Evolutionary conservation across 2,888 invertebrate genomes (phyloP).

Genomic region (Smittia aterrima): DNA sequence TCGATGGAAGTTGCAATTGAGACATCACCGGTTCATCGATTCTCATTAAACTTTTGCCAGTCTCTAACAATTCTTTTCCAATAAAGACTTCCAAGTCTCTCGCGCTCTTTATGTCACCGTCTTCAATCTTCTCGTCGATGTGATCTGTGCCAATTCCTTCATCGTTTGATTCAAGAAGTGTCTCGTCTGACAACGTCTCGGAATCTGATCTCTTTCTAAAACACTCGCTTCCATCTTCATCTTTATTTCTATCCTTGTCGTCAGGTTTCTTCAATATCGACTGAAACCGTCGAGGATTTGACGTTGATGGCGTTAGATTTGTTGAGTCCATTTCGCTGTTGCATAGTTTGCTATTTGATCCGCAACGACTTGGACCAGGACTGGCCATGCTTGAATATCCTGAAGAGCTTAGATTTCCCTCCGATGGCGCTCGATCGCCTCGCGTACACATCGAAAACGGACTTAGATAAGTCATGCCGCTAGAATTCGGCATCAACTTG

Average conservation of each 20-base stretch:
- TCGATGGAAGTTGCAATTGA: slow-evolving; percentile 61
- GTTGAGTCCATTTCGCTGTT: slow-evolving; percentile 62
- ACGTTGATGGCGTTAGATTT: slow-evolving; percentile 49
- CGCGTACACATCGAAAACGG: slow-evolving; percentile 73
- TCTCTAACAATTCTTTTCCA: slow-evolving; percentile 52
- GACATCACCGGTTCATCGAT: slow-evolving; percentile 57
- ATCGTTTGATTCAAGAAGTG: slow-evolving; percentile 69
- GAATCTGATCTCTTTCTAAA: slow-evolving; percentile 68
- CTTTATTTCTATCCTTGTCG: slow-evolving; percentile 45
- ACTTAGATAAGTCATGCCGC: slow-evolving; percentile 70
- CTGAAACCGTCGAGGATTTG: not conserved
- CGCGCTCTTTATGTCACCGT: slow-evolving; percentile 65
- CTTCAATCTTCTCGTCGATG: slow-evolving; percentile 67
- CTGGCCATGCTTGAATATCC: slow-evolving; percentile 85
- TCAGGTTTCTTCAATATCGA: slow-evolving; percentile 51
- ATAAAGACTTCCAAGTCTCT: slow-evolving; percentile 61
- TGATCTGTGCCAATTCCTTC: slow-evolving; percentile 76
- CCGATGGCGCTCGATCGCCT: slow-evolving; percentile 73
- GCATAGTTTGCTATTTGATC: slow-evolving; percentile 76
- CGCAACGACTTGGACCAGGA: slow-evolving; percentile 75
- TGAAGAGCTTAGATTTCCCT: slow-evolving; percentile 79
- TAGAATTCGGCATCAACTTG: slow-evolving; percentile 47
- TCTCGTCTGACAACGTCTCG: slow-evolving; percentile 71
- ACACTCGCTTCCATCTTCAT: slow-evolving; percentile 55
- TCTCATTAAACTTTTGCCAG: slow-evolving; percentile 57